Base-by-base conservation (phyloP, 2,113 vertebrate genomes). In the Hydrolagus affinis region DNA sequence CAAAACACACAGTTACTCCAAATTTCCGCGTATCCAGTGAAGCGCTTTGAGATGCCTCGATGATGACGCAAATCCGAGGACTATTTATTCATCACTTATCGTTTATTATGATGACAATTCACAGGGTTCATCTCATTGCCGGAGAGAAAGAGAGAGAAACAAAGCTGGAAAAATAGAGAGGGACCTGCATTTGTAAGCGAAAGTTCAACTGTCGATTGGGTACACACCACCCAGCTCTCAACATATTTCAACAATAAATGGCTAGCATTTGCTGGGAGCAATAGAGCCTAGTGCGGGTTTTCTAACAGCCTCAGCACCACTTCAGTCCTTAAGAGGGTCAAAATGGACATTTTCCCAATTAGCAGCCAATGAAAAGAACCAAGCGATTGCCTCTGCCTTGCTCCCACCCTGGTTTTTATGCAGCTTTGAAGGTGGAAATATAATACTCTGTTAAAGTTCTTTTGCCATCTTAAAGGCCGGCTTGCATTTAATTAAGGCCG, bases 401-500 rank as follows among this genome's bases (percentile, higher is more conserved):
- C 28, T 12, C 72, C 30, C 9, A 17, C 30, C 30, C 44, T 44
- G 44, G 44, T 25, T 17, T 80, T 28, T 15, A 62, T 80, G 60
- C 59, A 17, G 12, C 30, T 64, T 66, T 64, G 25, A 19, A 44
- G 44, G 28, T 25, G 15, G n/a, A 14, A 17, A 15, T 66, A 19
- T 3, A 21, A 0, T 32, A 15, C 21, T 19, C 25, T 21, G 64
- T 68, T 83, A 17, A 28, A 60, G 28, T 25, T 44, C 44, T 60
- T 78, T 59, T 60, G 62, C 23, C 44, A 21, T 80, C 12, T 7
- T 28, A 80, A 30, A n/a, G 25, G 11, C 30, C 73, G 17, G 25
- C 66, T 83, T 32, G 25, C 62, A 66, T 83, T 83, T 83, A 68
- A 83, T 83, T 83, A 66, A 28, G 66, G 60, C 66, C 30, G 28